Conservation (phyloP, 2,113 vertebrate genomes). For the Cettia cetti region DNA sequence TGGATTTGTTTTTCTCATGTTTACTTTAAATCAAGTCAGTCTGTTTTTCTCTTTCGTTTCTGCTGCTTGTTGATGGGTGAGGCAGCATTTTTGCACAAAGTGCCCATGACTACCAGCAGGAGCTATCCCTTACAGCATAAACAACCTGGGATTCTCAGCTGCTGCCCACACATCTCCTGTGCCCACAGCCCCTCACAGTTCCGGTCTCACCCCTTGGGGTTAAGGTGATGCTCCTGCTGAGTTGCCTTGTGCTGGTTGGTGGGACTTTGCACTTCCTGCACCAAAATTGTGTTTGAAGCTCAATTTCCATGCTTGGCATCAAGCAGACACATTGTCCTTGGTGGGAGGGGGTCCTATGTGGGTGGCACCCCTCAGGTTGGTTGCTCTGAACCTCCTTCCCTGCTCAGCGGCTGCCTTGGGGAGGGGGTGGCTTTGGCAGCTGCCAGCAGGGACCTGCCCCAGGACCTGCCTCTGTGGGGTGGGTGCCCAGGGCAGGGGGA, state of each 20-base stretch:
- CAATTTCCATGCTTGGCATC: rapidly evolving
- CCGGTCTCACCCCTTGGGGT: background rate
- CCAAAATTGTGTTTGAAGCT: background rate
- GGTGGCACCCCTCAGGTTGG: rapidly evolving
- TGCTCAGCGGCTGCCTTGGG: rapidly evolving
- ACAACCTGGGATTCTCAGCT: background rate
- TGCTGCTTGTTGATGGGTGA: background rate
- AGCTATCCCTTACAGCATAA: background rate
- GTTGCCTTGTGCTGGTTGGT: rapidly evolving
- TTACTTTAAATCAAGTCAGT: background rate
- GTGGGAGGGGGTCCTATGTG: background rate
- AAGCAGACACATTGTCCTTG: rapidly evolving
- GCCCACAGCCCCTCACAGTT: rapidly evolving
- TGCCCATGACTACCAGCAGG: background rate
- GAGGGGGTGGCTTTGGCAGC: background rate
- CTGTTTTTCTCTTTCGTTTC: background rate
- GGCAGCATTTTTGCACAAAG: background rate
- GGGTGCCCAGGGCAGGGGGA: rapidly evolving
- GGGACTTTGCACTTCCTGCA: background rate
- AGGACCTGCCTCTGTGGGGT: rapidly evolving
- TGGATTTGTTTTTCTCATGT: background rate
- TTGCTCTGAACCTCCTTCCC: background rate
- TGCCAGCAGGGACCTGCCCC: background rate
- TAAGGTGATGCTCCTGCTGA: background rate
- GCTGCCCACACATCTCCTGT: background rate